Percentiles rank a stretch among this genome's conserved stretches.
phyloP scores from a whole-genome alignment of 2,113 vertebrate species.

The Eclectus roratus region DNA sequence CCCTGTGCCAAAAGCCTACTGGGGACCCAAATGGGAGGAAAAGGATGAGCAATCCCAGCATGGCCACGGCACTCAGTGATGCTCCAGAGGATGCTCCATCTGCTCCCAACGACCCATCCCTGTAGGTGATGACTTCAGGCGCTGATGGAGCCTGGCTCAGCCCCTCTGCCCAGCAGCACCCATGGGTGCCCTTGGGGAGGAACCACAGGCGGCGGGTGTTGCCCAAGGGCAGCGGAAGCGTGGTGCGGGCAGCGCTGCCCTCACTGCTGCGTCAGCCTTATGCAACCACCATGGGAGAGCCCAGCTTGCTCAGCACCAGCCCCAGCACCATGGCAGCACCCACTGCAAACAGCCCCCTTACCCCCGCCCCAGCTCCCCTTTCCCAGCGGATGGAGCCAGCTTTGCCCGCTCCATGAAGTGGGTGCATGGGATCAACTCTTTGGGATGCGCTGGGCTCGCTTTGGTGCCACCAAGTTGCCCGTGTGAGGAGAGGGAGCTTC shows the following conservation, averaged over 20 bases:
- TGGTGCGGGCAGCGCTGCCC: background rate
- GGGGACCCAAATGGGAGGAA: fast-evolving
- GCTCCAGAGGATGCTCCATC: background rate
- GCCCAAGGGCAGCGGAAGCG: background rate
- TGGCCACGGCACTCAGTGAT: fast-evolving
- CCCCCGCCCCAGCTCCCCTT: background rate
- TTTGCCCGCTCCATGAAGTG: fast-evolving
- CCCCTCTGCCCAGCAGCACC: background rate
- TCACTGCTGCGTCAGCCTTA: background rate
- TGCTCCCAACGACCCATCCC: background rate
- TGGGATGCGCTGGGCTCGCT: fast-evolving
- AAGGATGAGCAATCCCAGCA: background rate
- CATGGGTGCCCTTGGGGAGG: background rate
- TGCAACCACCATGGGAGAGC: background rate
- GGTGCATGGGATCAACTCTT: fast-evolving
- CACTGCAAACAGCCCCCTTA: fast-evolving
- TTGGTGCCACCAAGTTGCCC: background rate
- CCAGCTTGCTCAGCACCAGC: background rate
- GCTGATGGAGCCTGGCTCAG: background rate
- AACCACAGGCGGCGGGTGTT: background rate
- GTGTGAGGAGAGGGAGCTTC: background rate
- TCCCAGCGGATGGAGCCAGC: fast-evolving
- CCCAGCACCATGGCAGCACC: fast-evolving
- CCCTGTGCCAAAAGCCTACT: background rate
- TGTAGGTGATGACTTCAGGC: background rate